Percentiles rank a stretch among this genome's conserved stretches.
phyloP scores from a whole-genome alignment of 1,140 invertebrate genomes.

The Zeugodacus cucurbitae region DNA sequence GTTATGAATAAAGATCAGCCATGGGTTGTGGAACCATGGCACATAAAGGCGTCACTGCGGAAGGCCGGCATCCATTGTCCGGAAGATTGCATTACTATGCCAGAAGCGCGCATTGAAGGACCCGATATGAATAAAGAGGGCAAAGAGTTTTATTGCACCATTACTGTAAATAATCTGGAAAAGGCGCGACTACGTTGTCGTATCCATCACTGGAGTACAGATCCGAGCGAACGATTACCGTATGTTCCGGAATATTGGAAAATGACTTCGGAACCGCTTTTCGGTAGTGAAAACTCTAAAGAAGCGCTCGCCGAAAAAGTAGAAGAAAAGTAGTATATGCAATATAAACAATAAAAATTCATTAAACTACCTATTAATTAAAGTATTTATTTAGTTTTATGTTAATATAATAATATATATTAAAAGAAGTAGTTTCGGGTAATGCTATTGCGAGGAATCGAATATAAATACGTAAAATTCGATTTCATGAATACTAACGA shows the following conservation, averaged over 20 bases:
- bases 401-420: too few relatives aligned
- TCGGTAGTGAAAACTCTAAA: conserved; percentile 40
- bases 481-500: too few relatives aligned
- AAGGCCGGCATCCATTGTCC: conserved; percentile 75
- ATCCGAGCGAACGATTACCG: conserved; percentile 69
- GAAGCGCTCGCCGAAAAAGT: background rate
- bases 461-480: too few relatives aligned
- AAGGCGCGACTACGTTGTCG: conserved; percentile 76
- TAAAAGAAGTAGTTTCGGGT: too few relatives aligned
- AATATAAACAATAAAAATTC: background rate
- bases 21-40: conserved; percentile 86
- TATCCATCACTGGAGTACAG: conserved; percentile 77
- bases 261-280: conserved; percentile 67
- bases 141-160: conserved; percentile 83
- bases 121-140: conserved; percentile 80
- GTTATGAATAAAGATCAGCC: conserved; percentile 80
- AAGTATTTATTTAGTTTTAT: background rate
- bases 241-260: conserved; percentile 71
- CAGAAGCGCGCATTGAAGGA: conserved; percentile 77
- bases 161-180: conserved; percentile 83
- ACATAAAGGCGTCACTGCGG: conserved; percentile 78
- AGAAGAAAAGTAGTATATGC: background rate
- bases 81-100: conserved; percentile 80
- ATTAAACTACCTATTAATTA: background rate
- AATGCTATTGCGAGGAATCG: too few relatives aligned